Conservation (phyloP, 2,113 vertebrate species). For the Brachypteracias leptosomus region DNA sequence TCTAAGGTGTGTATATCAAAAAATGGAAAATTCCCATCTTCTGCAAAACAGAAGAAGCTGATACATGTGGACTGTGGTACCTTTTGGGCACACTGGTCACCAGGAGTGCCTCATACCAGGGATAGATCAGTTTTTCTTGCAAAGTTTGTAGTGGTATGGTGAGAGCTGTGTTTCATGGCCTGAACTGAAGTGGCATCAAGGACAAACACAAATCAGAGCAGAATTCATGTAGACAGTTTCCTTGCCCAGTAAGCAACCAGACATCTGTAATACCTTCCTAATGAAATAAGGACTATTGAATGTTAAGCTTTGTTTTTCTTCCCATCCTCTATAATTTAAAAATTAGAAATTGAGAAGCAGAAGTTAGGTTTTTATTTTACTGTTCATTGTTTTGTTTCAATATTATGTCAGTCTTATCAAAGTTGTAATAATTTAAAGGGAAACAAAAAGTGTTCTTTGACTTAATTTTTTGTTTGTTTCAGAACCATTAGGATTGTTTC, state of each 20-base stretch:
- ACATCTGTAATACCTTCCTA: not conserved
- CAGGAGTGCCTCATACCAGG: not conserved
- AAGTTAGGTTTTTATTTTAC: not conserved
- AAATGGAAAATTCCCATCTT: not conserved
- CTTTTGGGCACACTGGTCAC: not conserved
- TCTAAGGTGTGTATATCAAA: not conserved
- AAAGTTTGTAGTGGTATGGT: not conserved
- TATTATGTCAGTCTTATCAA: not conserved
- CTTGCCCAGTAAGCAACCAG: not conserved
- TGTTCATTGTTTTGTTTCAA: not conserved
- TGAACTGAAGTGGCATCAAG: not conserved
- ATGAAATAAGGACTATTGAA: not conserved
- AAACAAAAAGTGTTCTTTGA: not conserved
- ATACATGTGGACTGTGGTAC: not conserved
- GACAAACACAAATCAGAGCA: not conserved
- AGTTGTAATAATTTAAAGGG: not conserved
- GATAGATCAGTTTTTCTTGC: rapidly evolving
- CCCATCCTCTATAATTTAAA: not conserved
- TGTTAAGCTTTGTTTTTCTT: not conserved
- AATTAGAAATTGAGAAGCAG: not conserved
- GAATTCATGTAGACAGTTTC: not conserved
- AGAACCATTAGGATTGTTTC: not conserved
- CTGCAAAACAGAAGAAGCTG: not conserved
- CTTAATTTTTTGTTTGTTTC: not conserved
- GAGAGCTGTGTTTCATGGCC: not conserved